A percentile compares a stretch with the other conserved stretches of the same genome.
Evolutionary conservation across 2,797 vertebrate genomes (phyloP).

Genomic region (Mus minutoides): DNA sequence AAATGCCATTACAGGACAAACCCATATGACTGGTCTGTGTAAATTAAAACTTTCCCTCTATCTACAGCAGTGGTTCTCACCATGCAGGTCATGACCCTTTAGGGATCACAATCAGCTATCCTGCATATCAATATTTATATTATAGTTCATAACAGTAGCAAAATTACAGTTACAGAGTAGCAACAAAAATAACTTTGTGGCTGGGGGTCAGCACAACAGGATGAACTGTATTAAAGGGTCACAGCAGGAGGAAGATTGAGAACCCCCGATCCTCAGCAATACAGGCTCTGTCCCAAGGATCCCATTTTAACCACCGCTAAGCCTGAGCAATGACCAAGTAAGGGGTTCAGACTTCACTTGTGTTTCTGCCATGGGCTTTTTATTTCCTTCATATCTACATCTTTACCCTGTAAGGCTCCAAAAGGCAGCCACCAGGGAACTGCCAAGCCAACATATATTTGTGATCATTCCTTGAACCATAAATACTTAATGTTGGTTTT

Average conservation of each 20-base stretch:
- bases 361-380: not conserved
- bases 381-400: not conserved
- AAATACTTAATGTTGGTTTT: conserved; percentile 18
- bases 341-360: not conserved
- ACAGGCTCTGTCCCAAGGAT: not conserved
- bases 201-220: not conserved
- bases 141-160: not conserved
- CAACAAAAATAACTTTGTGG: not conserved
- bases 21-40: not conserved
- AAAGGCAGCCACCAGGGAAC: not conserved
- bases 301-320: conserved; percentile 8
- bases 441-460: not conserved
- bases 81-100: not conserved
- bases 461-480: not conserved
- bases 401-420: conserved; percentile 33
- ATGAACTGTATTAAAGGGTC: not conserved
- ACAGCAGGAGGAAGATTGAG: not conserved
- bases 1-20: not conserved
- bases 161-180: not conserved
- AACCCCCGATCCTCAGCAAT: not conserved
- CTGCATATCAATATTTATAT: not conserved
- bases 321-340: not conserved
- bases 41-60: not conserved
- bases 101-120: not conserved
- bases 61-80: not conserved